Evolutionary conservation across 2,113 vertebrate genomes (phyloP), one percentile per base, ranked within the genome.

Genomic region (Xenopus laevis): DNA sequence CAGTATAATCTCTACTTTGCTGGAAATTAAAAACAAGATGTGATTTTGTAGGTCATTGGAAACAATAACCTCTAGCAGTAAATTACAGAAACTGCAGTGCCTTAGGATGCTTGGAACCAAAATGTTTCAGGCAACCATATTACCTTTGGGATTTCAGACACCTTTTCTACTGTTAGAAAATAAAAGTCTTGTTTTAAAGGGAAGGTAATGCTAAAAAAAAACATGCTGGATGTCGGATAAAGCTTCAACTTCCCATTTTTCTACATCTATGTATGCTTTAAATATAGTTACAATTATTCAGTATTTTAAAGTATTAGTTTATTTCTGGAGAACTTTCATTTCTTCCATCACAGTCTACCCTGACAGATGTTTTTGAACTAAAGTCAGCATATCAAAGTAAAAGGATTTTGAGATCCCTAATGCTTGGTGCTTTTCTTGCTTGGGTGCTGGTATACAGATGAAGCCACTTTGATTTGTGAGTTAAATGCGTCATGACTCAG

Each of bases 11-110:
- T 40, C 72, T 58, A 67, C 72, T 74, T 74, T 74, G 67, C 55
- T 74, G 72, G 57, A 74, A 74, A 74, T 74, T 74, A 74, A 74
- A 74, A 74, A 74, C 72, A 68, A 60, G 45, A 74, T 68, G 72
- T 74, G 72, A 74, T 74, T 74, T 74, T 74, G 72, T 74, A 68
- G 72, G 72, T 74, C 72, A 74, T 47, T 52, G 72, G 58, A 74
- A 74, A 74, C 72, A 68, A 60, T 74, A 68, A 68, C 72, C 72
- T 61, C 65, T 27, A 68, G 72, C 72, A 68, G 64, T 68, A 68
- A 74, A 68, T 61, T 67, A 66, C 72, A 74, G 65, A 60, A 68
- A 47, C 72, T 47, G 44, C 72, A 68, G 64, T 40, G 72, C 72
- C 45, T 67, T 59, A 68, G 72, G 72, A 68, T 61, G 72, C 46